Base-by-base conservation (phyloP, 2,888 invertebrate species). In the Xestia sexstrigata region DNA sequence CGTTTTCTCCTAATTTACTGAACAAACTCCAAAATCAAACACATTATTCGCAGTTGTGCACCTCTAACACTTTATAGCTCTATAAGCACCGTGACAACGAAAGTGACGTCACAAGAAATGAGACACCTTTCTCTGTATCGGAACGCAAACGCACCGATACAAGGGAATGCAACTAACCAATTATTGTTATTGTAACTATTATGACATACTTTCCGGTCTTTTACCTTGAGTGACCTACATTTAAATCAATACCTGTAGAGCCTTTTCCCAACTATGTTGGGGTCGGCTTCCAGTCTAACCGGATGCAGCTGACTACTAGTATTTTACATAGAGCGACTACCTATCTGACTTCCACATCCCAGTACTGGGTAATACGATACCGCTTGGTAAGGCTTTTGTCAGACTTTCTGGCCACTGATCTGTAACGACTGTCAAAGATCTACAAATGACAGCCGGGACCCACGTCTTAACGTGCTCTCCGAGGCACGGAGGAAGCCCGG, bases 71-170 rank as follows among this genome's bases (percentile, higher is more conserved):
- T 52, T n/a, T 20, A 20, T 70, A 49, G 74, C 45, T 90, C 91
- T 90, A 42, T 80, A 70, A 47, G 62, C 71, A 79, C 83, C 79
- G 75, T 84, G 82, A 84, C 87, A 82, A 79, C 72, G 78, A 78
- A 66, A 58, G 70, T 92, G 91, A 93, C 92, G 92, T 92, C 91
- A 92, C 87, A 39, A 78, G 85, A 85, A 84, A 87, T 89, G 84
- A 90, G 88, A 90, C 87, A 86, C 92, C 92, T 92, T 92, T 92
- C 92, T 92, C 92, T 89, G 85, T 89, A 90, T 90, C 78, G 86
- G 89, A 89, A 87, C 88, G 89, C 87, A 88, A 88, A 86, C 88
- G 90, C 87, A 89, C 86, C 77, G 79, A 77, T 74, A 79, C 73
- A 69, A n/a, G 75, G 75, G 85, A 85, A 81, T 85, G 83, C 83